Evolutionary conservation across 2,797 vertebrate genomes (phyloP), one percentile per base, ranked within the genome.

Genomic region (Rallus crepitans): DNA sequence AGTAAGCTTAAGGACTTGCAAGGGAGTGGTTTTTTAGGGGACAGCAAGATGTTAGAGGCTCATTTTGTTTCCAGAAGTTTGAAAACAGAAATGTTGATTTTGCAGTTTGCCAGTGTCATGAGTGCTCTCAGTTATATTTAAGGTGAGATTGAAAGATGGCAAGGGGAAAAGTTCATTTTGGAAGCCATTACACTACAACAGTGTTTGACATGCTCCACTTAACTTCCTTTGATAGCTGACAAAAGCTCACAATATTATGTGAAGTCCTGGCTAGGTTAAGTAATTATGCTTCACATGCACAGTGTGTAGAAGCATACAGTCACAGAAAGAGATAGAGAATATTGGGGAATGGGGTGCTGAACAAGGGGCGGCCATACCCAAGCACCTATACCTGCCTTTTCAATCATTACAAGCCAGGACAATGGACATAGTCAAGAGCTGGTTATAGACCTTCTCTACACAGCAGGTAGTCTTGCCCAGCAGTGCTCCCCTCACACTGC

Each of bases 351-450:
- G 40, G 40, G 42, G 42, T 45, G 42, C 18, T 45, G 42, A 45
- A 45, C 42, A 19, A 45, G 42, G 42, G 42, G 18, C 42, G 4
- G 42, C 42, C 42, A 45, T 45, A 45, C 10, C 31, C 23, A 24
- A 70, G 55, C 16, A 82, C 8, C 35, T 47, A 33, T 17, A 40
- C n/a, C 28, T 76, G 20, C 53, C 11, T 68, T 89, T 37, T 65
- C 30, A n/a, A 12, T 2, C 28, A 17, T 56, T 48, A 50, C 24
- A 91, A 64, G 30, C 7, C 56, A 91, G 35, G 40, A 69, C 14
- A 70, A 77, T 0, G 0, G 5, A 1, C 48, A 89, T 1, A 4
- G 50, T 39, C 11, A 80, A 65, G 33, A 59, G 27, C 1, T 69
- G 61, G 10, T 48, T 70, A 52, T 0, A 77, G 68, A 87, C 82